These are phyloP conservation scores for Vanessa atalanta DNA, from an alignment of 1,140 invertebrate genomes.

Conservation along the genomic window DNA sequence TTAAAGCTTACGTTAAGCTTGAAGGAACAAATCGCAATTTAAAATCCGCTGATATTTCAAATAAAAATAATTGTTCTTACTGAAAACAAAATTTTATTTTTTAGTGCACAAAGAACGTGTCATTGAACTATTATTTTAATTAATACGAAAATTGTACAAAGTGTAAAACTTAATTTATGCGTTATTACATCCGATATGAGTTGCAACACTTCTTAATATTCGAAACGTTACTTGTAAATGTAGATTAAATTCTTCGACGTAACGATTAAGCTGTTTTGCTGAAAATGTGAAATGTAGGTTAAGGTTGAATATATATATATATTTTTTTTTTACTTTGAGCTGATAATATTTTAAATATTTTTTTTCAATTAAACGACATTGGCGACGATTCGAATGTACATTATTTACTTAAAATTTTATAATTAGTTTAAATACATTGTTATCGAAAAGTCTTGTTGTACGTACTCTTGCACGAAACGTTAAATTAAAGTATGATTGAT, in stretches of 20 bases:
- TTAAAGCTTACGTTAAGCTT: neutral
- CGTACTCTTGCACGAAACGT: no score
- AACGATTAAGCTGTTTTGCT: slow-evolving; percentile 4
- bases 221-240: slow-evolving; percentile 13
- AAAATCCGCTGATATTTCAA: no score
- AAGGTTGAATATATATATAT: slow-evolving; percentile 15
- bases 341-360: neutral
- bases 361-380: neutral
- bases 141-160: neutral
- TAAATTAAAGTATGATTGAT: no score
- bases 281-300: slow-evolving; percentile 4
- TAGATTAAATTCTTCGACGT: slow-evolving; percentile 14
- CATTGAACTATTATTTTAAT: neutral
- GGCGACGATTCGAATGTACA: no score
- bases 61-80: no score
- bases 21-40: no score
- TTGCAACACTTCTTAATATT: slow-evolving; percentile 16
- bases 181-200: neutral
- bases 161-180: neutral
- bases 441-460: no score
- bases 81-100: no score
- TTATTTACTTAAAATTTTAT: no score
- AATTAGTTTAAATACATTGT: no score
- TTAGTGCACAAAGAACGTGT: neutral
- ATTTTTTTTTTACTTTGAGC: slow-evolving; percentile 1